Conservation (phyloP, 2,888 invertebrate species). For the Tetranychus piercei region DNA sequence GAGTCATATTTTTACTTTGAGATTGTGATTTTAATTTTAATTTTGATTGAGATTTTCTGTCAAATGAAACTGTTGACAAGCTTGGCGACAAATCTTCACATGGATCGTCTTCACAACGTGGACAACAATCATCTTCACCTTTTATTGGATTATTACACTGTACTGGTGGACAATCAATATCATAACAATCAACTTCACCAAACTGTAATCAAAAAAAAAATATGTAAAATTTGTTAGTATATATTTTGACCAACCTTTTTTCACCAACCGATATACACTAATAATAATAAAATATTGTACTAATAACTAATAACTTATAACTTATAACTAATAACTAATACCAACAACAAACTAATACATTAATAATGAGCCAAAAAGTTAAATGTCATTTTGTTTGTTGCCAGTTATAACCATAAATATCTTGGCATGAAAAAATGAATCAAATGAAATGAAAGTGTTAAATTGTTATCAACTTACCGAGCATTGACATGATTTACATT, state of each 20-base stretch:
- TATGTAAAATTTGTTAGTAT: not conserved
- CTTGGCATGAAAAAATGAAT: too few species aligned
- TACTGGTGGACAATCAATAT: slow-evolving; percentile 57
- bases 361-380: too few species aligned
- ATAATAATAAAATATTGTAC: too few species aligned
- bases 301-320: too few species aligned
- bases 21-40: not conserved
- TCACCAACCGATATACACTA: too few species aligned
- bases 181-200: slow-evolving; percentile 75
- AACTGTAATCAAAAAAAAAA: slow-evolving; percentile 36
- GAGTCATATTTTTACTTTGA: too few species aligned
- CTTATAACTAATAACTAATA: too few species aligned
- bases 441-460: slow-evolving; percentile 1
- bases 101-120: slow-evolving; percentile 48
- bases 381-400: too few species aligned
- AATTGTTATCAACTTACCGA: slow-evolving; percentile 41
- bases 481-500: slow-evolving; percentile 80
- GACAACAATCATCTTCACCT: slow-evolving; percentile 50
- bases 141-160: slow-evolving; percentile 46
- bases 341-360: too few species aligned
- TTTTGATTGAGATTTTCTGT: not conserved
- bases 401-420: too few species aligned
- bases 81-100: slow-evolving; percentile 24
- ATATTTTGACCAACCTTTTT: not conserved
- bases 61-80: not conserved